Evolutionary conservation across 2,888 invertebrate species (phyloP), one percentile per base, ranked within the genome.

Genomic region (Aspidiotus destructor): DNA sequence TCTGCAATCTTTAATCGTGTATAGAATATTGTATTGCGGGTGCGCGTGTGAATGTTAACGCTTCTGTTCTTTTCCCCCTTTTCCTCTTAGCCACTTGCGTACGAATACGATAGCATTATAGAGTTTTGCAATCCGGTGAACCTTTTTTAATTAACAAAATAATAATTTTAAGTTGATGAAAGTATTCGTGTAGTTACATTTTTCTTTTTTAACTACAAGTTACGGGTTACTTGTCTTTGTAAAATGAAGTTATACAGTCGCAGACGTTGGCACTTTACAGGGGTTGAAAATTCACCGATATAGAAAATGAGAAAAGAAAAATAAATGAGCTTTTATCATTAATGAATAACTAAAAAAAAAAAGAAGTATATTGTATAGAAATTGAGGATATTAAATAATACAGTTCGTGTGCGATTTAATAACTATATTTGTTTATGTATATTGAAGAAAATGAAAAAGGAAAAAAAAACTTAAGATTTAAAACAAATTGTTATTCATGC

Each of bases 1-100:
- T 67, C 60, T 40, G 57, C 63, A 63, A 42, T 28, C 55, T 15
- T 67, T 67, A 60, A 67, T 67, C 67, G 67, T 67, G 67, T 67
- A 67, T 48, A 67, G 58, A 52, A 58, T 44, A 67, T 58, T 67
- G 44, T 57, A 58, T 17, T 67, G 67, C 60, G 48, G 67, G 28
- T 67, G 60, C 48, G 67, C 67, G 67, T 67, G 67, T 67, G 67
- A 67, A 67, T 67, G 67, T 67, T 67, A 60, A 67, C 58, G 67
- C 67, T 67, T 58, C 60, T 67, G 28, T 28, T 28, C 28, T 28
- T 28, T 28, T 28, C 28, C 28, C 28, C 28, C 28, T 28, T 28
- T 28, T 28, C 5, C 5, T 28, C 28, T 28, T 28, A 5, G 28
- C 28, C 28, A 28, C 28, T 28, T 28, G 28, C 28, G 28, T 28